Conservation (phyloP, 2,888 invertebrate genomes). For the Protonemura montana region DNA sequence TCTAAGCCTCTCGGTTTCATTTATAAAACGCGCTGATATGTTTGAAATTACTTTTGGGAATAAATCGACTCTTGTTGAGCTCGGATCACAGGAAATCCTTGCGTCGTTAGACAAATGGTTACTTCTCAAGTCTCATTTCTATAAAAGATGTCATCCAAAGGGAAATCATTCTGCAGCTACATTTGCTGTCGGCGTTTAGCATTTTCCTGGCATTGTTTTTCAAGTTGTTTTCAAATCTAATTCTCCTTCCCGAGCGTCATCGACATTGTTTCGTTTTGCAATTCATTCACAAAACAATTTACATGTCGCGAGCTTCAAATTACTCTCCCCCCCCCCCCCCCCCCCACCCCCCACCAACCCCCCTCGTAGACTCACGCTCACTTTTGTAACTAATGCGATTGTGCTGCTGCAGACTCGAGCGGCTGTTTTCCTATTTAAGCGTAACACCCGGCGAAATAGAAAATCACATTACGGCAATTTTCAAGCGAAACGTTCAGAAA, state of each 20-base stretch:
- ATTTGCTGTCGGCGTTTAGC: background rate
- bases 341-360: background rate
- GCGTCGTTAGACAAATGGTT: background rate
- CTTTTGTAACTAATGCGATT: background rate
- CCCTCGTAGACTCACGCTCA: background rate
- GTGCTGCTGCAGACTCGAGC: background rate
- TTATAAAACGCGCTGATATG: constrained; percentile 21
- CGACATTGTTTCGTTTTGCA: background rate
- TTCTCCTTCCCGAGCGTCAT: background rate
- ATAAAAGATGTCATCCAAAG: background rate
- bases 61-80: constrained; percentile 12
- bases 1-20: background rate
- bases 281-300: background rate
- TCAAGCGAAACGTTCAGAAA: background rate
- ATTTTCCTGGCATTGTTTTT: background rate
- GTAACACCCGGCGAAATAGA: background rate
- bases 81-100: background rate
- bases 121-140: background rate
- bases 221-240: background rate
- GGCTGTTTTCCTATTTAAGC: constrained; percentile 18
- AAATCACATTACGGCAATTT: constrained; percentile 28
- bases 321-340: background rate
- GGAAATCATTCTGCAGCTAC: background rate
- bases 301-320: background rate
- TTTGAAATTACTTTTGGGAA: constrained; percentile 40